Base-by-base conservation (phyloP, 92 coral and sea anemone species). In the Desmophyllum pertusum region DNA sequence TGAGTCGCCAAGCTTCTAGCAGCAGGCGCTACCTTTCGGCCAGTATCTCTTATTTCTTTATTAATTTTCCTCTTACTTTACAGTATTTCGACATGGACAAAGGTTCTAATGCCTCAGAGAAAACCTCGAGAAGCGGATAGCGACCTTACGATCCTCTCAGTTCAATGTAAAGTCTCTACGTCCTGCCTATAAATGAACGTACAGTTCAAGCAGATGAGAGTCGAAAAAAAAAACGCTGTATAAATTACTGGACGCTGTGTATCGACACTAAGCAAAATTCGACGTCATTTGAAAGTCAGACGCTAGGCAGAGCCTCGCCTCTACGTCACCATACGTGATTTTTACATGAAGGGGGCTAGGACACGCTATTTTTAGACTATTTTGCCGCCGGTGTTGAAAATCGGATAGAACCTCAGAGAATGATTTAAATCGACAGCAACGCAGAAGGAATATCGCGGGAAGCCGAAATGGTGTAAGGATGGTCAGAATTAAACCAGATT, bases 61-160 rank as follows among this genome's bases (percentile, higher is more conserved):
- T 14, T 15, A 0, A 19, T 25, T 23, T n/a, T 42, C 3, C n/a
- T 6, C 15, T 38, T 46, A 65, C 29, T 66, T 45, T 17, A 14
- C 73, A 80, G 84, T 80, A 65, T 48, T 80, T 80, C 76, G 84
- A 80, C 84, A 33, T 80, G 66, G 84, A 80, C n/a, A 80, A 80
- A 68, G 41, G 75, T 37, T 46, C 84, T 38, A 66, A 67, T 68
- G 2, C 84, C 46, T 13, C 71, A 39, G 84, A 80, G 38, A 80
- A 80, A 62, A 80, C 75, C 19, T 80, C 84, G 19, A 80, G 84
- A 48, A 80, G 48, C 35, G 84, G 84, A 6, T 80, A 36, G 36
- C 41, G 10, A 18, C 10, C 11, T 10, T 10, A 38, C 48, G 21
- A 14, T 43, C 30, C 25, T 63, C 41, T 9, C 41, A 10, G 30